Conservation (phyloP, 53 echinoderm and acorn worm genomes). For the Henricia sp. region DNA sequence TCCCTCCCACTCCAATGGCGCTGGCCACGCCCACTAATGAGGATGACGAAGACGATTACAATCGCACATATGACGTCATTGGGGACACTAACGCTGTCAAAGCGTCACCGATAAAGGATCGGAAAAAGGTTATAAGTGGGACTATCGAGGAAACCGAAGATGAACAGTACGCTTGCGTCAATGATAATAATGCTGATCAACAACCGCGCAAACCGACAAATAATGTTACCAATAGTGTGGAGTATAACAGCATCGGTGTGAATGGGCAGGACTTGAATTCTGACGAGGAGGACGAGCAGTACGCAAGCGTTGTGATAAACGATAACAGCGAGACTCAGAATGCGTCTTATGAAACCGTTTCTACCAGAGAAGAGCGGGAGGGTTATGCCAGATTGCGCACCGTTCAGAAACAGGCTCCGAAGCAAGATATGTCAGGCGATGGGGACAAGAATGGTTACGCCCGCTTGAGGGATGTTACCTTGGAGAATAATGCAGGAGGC, state of each 20-base stretch:
- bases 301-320: not conserved
- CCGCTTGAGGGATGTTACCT: conserved; percentile 63
- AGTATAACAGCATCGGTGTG: not conserved
- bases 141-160: conserved; percentile 24
- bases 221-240: not conserved
- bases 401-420: not conserved
- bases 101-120: conserved; percentile 2
- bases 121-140: conserved; percentile 36
- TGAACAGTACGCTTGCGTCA: conserved; percentile 68
- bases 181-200: not conserved
- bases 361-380: conserved; percentile 42
- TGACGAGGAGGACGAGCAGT: conserved; percentile 27
- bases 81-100: conserved; percentile 43
- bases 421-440: conserved; percentile 10
- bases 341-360: conserved; percentile 62
- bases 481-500: not conserved
- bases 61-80: conserved; percentile 80
- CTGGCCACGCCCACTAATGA: conserved; percentile 54
- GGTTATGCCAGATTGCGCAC: conserved; percentile 25
- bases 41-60: conserved; percentile 68
- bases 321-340: conserved; percentile 41
- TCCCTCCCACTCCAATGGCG: conserved; percentile 65
- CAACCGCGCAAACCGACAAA: no score
- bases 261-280: not conserved
- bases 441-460: conserved; percentile 72